Evolutionary conservation across 2,797 vertebrate species (phyloP), one percentile per base, ranked within the genome.

Genomic region (Poeciliopsis paucimaculata): DNA sequence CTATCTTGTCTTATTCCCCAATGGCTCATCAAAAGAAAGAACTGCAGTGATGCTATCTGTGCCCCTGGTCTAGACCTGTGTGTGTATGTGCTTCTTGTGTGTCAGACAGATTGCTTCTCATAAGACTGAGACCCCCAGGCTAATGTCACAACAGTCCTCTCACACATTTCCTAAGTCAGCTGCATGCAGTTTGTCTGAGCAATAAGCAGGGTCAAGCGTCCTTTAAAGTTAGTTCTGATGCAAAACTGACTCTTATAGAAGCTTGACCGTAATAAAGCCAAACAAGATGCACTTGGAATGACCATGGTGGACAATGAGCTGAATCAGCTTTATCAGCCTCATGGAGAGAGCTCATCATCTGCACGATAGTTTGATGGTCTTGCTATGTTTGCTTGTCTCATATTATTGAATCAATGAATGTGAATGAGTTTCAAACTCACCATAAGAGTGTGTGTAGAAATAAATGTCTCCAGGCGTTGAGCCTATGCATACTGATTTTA

Each of bases 101-200:
- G 88, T 92, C 89, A 91, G 90, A 92, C 90, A 92, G 91, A 91
- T 88, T 93, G 87, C 91, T 91, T 75, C 91, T 91, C 90, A 92
- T 92, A 93, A 91, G 90, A 92, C 91, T 80, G 79, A 89, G 73
- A 64, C 86, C 92, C 90, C 77, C 75, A 53, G 92, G 94, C 93
- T 89, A 89, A 89, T 94, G 93, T 94, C 94, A 93, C 91, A 90
- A 90, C 88, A 91, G 90, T 92, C 91, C 84, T 89, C 87, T 92
- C 83, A 81, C 87, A 91, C 91, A 87, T 90, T 89, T 91, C 84
- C 86, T 91, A 90, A 90, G 83, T 91, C 90, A 82, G 84, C 86
- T 84, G 84, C 87, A 79, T 76, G 85, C 79, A 83, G 83, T 76
- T 84, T 71, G 39, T 76, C 87, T 82, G 66, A 74, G 82, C 84